These are phyloP conservation scores for Cephalotes varians DNA, from an alignment of 2,888 invertebrate species.

Conservation along the genomic window DNA sequence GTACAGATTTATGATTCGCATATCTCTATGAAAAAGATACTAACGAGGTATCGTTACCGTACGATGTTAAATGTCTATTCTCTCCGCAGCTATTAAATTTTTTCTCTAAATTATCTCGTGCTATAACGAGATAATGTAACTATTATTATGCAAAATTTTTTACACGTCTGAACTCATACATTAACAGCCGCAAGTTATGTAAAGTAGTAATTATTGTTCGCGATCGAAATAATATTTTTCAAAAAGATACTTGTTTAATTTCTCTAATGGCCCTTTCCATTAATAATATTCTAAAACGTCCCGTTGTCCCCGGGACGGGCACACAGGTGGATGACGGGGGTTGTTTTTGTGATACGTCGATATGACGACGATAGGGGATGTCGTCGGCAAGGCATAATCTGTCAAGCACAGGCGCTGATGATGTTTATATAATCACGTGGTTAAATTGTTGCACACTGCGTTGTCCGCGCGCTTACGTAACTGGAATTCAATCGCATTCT, in stretches of 20 bases:
- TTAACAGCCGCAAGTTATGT: not conserved
- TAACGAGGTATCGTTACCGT: not conserved
- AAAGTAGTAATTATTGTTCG: not conserved
- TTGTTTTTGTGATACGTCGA: slow-evolving; percentile 68
- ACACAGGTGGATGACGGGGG: slow-evolving; percentile 55
- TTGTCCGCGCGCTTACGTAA: slow-evolving; percentile 75
- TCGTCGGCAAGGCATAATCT: slow-evolving; percentile 78
- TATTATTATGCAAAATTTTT: not conserved
- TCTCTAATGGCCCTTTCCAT: not conserved
- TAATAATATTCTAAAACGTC: slow-evolving; percentile 13
- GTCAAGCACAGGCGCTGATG: slow-evolving; percentile 79
- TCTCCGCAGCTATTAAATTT: not conserved
- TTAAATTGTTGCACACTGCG: slow-evolving; percentile 76
- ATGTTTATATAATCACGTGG: slow-evolving; percentile 80
- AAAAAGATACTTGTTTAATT: not conserved
- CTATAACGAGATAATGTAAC: not conserved
- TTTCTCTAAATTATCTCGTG: not conserved
- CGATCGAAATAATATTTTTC: not conserved
- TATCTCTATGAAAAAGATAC: not conserved
- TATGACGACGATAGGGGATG: slow-evolving; percentile 72
- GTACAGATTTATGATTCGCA: not conserved
- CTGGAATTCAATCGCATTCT: slow-evolving; percentile 66
- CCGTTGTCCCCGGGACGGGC: not conserved
- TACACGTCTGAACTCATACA: not conserved
- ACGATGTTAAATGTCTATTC: not conserved